Percentiles rank a stretch among this genome's conserved stretches.
These are phyloP conservation scores for Gortyna flavago DNA, from an alignment of 2,888 invertebrate species.

Conservation along the genomic window DNA sequence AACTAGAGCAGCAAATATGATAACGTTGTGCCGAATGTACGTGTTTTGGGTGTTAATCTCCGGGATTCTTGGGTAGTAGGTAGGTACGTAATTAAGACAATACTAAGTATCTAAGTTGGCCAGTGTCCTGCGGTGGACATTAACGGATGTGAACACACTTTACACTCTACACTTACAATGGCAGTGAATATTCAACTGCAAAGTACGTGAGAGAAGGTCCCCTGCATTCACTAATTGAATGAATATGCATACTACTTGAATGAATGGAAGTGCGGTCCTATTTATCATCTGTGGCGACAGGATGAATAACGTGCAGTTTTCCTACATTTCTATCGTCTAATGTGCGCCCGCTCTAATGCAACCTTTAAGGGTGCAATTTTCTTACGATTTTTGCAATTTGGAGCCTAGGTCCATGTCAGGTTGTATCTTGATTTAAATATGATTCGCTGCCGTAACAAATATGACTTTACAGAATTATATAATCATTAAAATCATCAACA, in stretches of 20 bases:
- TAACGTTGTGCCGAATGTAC: slow-evolving; percentile 28
- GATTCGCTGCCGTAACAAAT: no score
- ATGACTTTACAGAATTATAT: no score
- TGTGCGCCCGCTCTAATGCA: not conserved
- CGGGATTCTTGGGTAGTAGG: not conserved
- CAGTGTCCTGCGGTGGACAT: slow-evolving; percentile 23
- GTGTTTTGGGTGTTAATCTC: slow-evolving; percentile 24
- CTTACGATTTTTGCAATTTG: not conserved
- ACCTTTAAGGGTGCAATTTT: not conserved
- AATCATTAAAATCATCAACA: no score
- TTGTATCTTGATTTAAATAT: no score
- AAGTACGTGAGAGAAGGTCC: slow-evolving; percentile 22
- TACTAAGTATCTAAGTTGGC: slow-evolving; percentile 31
- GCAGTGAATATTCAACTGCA: slow-evolving; percentile 39
- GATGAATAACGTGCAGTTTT: slow-evolving; percentile 25
- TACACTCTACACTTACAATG: slow-evolving; percentile 20
- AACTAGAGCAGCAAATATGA: slow-evolving; percentile 30
- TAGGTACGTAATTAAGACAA: slow-evolving; percentile 21
- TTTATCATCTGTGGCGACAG: slow-evolving; percentile 37
- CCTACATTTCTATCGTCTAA: slow-evolving; percentile 10
- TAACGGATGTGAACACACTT: slow-evolving; percentile 21
- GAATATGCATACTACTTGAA: slow-evolving; percentile 44
- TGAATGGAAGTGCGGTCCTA: slow-evolving; percentile 37
- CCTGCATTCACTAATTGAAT: slow-evolving; percentile 43
- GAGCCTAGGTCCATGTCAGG: no score